phyloP scores from a whole-genome alignment of 2,113 vertebrate genomes.

The Camelus dromedarius region DNA sequence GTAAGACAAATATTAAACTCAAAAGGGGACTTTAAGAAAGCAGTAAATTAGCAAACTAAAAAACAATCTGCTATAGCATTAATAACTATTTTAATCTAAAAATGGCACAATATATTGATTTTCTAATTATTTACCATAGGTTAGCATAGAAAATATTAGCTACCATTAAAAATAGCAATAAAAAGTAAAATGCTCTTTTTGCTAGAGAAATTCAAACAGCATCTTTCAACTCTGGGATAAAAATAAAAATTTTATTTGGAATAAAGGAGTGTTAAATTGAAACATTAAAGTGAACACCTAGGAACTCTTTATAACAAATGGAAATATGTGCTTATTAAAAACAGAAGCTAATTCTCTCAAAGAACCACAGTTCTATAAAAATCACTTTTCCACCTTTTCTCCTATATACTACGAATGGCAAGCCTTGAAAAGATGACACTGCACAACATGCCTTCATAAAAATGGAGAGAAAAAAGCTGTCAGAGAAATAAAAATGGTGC shows the following conservation, averaged over 20 bases:
- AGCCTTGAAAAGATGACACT: neutral
- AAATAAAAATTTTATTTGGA: slow-evolving; percentile 51
- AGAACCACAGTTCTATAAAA: slow-evolving; percentile 7
- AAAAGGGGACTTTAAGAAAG: neutral
- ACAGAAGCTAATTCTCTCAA: slow-evolving; percentile 35
- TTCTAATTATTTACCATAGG: neutral
- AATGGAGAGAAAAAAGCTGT: neutral
- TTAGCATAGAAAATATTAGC: neutral
- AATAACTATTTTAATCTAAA: neutral
- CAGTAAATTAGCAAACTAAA: neutral
- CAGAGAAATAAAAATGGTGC: slow-evolving; percentile 9
- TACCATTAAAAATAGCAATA: neutral
- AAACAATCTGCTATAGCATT: neutral
- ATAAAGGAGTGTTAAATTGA: neutral
- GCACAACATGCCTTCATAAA: neutral
- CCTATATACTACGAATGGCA: neutral
- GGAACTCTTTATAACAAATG: neutral
- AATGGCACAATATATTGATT: neutral
- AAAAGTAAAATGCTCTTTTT: slow-evolving; percentile 32
- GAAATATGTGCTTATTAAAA: slow-evolving; percentile 8
- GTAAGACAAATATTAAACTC: neutral
- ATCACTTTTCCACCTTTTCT: neutral
- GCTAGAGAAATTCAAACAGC: slow-evolving; percentile 34
- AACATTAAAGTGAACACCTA: neutral
- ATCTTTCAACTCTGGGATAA: slow-evolving; percentile 29